A percentile compares a stretch with the other conserved stretches of the same genome.
phyloP scores from a whole-genome alignment of 2,797 vertebrate species.

The Chiloscyllium punctatum region DNA sequence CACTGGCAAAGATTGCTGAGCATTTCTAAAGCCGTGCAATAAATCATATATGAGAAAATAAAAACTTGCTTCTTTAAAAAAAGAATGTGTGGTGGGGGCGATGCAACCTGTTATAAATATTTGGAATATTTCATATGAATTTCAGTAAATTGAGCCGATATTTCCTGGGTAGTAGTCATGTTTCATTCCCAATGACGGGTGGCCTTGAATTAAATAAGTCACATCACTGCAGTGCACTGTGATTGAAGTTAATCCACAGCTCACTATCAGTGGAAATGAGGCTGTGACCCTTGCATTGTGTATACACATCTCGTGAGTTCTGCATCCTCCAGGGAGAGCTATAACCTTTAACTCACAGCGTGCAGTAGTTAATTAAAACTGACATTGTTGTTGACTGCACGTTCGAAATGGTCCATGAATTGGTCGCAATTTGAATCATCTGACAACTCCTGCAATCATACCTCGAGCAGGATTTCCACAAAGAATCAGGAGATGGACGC shows the following conservation, averaged over 20 bases:
- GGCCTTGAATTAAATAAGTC: not conserved
- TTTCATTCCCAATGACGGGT: not conserved
- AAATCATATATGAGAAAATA: not conserved
- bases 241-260: slow-evolving; percentile 2
- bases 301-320: not conserved
- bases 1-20: not conserved
- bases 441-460: not conserved
- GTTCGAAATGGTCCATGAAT: not conserved
- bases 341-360: not conserved
- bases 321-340: not conserved
- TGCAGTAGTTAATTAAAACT: slow-evolving; percentile 25
- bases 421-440: not conserved
- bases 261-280: slow-evolving; percentile 25
- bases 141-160: not conserved
- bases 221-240: not conserved
- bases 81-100: not conserved
- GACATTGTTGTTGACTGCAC: not conserved
- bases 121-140: not conserved
- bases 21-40: not conserved
- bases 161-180: not conserved
- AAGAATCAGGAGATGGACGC: not conserved
- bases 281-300: not conserved
- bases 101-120: not conserved
- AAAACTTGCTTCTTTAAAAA: not conserved
- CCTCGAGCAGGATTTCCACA: not conserved